phyloP scores from a whole-genome alignment of 2,797 vertebrate species.

The Rousettus madagascariensis region DNA sequence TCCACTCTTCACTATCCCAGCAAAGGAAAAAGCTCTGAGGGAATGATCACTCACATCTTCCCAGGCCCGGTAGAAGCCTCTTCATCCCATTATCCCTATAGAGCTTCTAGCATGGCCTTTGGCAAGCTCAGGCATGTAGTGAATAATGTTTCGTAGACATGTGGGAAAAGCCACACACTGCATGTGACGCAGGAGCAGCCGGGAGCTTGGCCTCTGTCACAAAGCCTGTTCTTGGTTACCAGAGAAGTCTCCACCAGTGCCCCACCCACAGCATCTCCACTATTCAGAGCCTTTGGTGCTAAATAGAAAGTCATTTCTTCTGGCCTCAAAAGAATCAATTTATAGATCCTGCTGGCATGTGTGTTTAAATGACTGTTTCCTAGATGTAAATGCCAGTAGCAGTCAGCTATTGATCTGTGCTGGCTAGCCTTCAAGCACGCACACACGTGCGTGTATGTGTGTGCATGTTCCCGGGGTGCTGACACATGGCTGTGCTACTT shows the following conservation, averaged over 20 bases:
- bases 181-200: not conserved
- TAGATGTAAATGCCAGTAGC: constrained; percentile 65
- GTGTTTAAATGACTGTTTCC: constrained; percentile 30
- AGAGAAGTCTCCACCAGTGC: not conserved
- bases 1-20: too few species aligned
- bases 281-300: not conserved
- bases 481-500: not conserved
- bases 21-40: not conserved
- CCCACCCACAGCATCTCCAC: not conserved
- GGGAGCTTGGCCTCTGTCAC: not conserved
- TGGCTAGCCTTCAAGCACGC: constrained; percentile 31
- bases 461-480: not conserved
- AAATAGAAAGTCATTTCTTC: not conserved
- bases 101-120: not conserved
- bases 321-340: not conserved
- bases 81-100: not conserved
- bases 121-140: too few species aligned
- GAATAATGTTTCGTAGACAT: not conserved
- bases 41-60: rapidly evolving
- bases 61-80: not conserved
- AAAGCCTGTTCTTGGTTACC: not conserved
- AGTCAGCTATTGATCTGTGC: constrained; percentile 60
- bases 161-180: not conserved
- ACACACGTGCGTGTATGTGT: not conserved
- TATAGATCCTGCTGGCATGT: not conserved